Conservation (phyloP, 2,113 vertebrate genomes). For the Onychostoma macrolepis region DNA sequence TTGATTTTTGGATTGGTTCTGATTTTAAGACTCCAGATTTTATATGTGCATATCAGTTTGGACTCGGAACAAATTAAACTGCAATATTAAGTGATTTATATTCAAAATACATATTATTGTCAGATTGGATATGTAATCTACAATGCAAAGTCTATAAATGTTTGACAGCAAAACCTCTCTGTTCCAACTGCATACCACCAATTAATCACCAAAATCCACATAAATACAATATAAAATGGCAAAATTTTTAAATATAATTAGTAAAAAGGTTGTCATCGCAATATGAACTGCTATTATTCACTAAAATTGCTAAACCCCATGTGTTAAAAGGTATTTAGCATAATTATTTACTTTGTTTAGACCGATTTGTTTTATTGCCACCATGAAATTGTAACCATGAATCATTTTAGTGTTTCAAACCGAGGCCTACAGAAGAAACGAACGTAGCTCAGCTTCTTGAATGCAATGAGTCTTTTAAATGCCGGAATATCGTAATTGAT, state of each 20-base stretch:
- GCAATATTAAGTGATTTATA: constrained; percentile 13
- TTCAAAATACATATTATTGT: constrained; percentile 18
- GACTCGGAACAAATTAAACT: background rate
- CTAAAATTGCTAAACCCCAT: background rate
- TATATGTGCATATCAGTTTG: background rate
- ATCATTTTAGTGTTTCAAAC: background rate
- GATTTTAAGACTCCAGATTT: background rate
- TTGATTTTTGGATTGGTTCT: background rate
- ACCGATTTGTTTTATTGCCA: background rate
- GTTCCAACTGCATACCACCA: background rate
- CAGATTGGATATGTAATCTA: background rate
- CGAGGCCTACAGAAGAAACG: background rate
- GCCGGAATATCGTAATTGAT: background rate
- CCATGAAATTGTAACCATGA: background rate
- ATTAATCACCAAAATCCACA: background rate
- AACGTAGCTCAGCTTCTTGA: background rate
- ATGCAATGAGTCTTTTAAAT: background rate
- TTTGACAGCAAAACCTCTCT: too few species aligned
- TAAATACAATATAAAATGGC: background rate
- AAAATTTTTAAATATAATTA: background rate
- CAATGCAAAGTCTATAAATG: background rate
- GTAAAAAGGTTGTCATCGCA: background rate
- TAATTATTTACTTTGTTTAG: background rate
- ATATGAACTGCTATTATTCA: background rate
- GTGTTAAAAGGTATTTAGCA: background rate